phyloP scores from a whole-genome alignment of 2,888 invertebrate species.

The Drosophila pseudotalamancana region DNA sequence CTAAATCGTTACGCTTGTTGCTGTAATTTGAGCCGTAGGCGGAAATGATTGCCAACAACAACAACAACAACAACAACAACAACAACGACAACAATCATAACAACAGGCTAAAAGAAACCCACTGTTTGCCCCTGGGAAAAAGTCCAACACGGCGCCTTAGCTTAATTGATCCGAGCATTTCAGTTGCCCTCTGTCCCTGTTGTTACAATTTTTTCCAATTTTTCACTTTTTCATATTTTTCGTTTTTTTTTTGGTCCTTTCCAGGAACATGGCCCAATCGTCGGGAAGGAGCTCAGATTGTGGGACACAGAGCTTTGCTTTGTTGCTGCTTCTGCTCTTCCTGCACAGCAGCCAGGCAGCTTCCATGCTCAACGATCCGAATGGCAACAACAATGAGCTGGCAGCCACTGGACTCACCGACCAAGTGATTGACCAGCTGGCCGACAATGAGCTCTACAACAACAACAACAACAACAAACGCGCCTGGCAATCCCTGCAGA shows the following conservation, averaged over 20 bases:
- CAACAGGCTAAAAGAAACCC: slow-evolving; percentile 6
- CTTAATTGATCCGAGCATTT: slow-evolving; percentile 59
- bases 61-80: slow-evolving; percentile 25
- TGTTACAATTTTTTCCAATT: slow-evolving; percentile 1
- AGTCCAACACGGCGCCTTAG: slow-evolving; percentile 28
- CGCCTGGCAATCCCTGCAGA: slow-evolving; percentile 88
- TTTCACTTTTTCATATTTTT: slow-evolving; percentile 11
- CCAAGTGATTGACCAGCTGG: slow-evolving; percentile 61
- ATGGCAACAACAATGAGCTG: slow-evolving; percentile 48
- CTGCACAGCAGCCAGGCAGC: slow-evolving; percentile 40
- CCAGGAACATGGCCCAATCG: slow-evolving; percentile 36
- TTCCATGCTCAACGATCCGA: not conserved
- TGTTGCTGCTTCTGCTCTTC: slow-evolving; percentile 44
- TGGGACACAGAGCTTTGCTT: slow-evolving; percentile 12
- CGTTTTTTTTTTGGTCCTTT: not conserved
- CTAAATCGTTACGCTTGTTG: slow-evolving; percentile 75
- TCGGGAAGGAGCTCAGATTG: slow-evolving; percentile 12
- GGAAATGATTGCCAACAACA: slow-evolving; percentile 61
- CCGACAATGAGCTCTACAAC: slow-evolving; percentile 58
- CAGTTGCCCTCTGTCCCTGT: slow-evolving; percentile 22
- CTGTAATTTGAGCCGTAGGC: slow-evolving; percentile 65
- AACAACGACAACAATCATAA: slow-evolving; percentile 24
- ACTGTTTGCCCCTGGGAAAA: slow-evolving; percentile 33
- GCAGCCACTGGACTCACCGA: slow-evolving; percentile 54
- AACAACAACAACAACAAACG: slow-evolving; percentile 82